These are phyloP conservation scores for Sus scrofa DNA, from an alignment of 2,113 vertebrate species.

Conservation along the genomic window T2T-Sscrofa CM000812.6:256851501-256852000, in stretches of 20 bases:
- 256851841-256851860: not conserved
- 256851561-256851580: not conserved
- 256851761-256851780: not conserved
- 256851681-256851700: not conserved
- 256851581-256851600: not conserved
- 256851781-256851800: not conserved
- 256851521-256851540: not conserved
- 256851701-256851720: not conserved
- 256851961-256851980: not conserved
- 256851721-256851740: not conserved
- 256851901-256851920: not conserved
- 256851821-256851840: slow-evolving; percentile 31
- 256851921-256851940: not conserved
- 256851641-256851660: not conserved
- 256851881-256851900: not conserved
- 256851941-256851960: not conserved
- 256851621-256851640: not conserved
- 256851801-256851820: not conserved
- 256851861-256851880: not conserved
- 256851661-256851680: not conserved
- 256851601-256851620: not conserved
- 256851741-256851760: not conserved
- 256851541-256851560: not conserved
- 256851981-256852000: not conserved
- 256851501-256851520: not conserved